Evolutionary conservation across 2,797 vertebrate genomes (phyloP), one percentile per base, ranked within the genome.

Genomic region (Micropoecilia bifurca): DNA sequence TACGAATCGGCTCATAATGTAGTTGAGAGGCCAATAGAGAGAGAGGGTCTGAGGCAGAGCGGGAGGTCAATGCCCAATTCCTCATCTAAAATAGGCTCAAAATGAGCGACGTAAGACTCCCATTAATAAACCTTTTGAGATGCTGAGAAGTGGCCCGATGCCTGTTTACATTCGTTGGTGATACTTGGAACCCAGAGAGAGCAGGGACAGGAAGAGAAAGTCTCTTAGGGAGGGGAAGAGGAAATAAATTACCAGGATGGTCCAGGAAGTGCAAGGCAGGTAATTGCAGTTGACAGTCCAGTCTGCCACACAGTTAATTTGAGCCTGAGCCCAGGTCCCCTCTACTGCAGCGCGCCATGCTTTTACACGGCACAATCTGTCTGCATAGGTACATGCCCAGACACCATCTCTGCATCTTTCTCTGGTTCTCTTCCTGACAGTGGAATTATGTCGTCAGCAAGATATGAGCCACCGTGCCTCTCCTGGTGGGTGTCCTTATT

Each of bases 281-380:
- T 97, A 97, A 98, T 97, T 97, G 95, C 94, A 96, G 94, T 92
- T 96, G 96, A 96, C 95, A 96, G 94, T 97, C 96, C 96, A 95
- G 96, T 96, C 95, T 96, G 97, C 96, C 97, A 95, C 97, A 92
- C 88, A 96, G 97, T 97, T 98, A 97, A 98, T 98, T 97, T 97
- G 96, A 97, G 97, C 94, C 95, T 95, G 96, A 97, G 97, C 97
- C 96, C 96, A 95, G 96, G 92, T 97, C 96, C 96, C 95, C 85
- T 90, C 87, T 86, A 87, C 91, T 97, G 96, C 96, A 96, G 96
- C 53, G 74, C 92, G 95, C 96, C 96, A 96, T 96, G 96, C 96
- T 95, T 94, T 95, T 95, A 97, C 93, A 94, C 94, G 92, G 93
- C 95, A 96, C 95, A 93, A 91, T 95, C 92, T 93, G 91, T 91